Base-by-base conservation (phyloP, 2,113 vertebrate species). In the Anthoscopus minutus region DNA sequence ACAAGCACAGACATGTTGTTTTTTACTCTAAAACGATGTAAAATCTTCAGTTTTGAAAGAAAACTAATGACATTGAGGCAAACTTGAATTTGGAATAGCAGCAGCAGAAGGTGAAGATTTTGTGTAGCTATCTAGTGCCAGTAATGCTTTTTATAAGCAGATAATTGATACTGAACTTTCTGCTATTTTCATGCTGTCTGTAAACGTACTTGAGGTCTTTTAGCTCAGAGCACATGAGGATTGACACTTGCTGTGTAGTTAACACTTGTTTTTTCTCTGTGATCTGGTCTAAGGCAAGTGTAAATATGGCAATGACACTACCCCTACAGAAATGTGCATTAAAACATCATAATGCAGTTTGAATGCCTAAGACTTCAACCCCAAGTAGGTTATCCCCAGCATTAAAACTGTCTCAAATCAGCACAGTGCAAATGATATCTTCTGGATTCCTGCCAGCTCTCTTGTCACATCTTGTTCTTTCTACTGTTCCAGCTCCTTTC, bases 401-500 rank as follows among this genome's bases (percentile, higher is more conserved):
- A 54, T 44, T 82, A 81, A 84, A 70, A 10, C 38, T 64, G 20
- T 73, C 44, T 92, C 20, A 42, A 69, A 84, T 88, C 82, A 45
- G 8, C 53, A 22, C 31, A 28, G 80, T 74, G 60, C 33, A 78
- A 92, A 65, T 78, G 37, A 56, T 31, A 33, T 70, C 57, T 93
- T 67, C 82, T 95, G 93, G 80, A 88, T 83, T 94, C 31, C 40
- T 92, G 85, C 92, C 93, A 81, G 60, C 38, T 73, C 8, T 88
- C 92, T 15, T 93, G 95, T 96, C 85, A 61, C 37, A 61, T 93
- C 88, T 90, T 94, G 76, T 57, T 81, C 37, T 93, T 86, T 51
- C 64, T 73, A 24, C 44, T 51, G 40, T 78, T 95, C 18, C 0
- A 1, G 18, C 69, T 90, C 25, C 66, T 90, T 93, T 85, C 51